Conservation (phyloP, 2,888 invertebrate species). For the Bombylius major region DNA sequence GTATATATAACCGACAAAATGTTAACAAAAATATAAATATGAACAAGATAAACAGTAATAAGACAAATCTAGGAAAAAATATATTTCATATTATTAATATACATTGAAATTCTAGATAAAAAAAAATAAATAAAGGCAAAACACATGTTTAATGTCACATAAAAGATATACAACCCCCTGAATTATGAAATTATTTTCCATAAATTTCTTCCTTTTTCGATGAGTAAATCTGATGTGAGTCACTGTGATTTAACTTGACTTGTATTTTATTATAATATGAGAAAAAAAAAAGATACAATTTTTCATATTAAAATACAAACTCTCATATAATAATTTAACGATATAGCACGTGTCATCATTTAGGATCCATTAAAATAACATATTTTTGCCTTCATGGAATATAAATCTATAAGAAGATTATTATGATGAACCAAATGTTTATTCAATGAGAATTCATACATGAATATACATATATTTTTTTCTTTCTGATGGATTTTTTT, state of each 20-base stretch:
- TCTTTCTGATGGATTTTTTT: too few species aligned
- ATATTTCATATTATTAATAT: too few species aligned
- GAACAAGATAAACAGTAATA: neutral
- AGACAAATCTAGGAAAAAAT: too few species aligned
- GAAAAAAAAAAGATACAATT: too few species aligned
- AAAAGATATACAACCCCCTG: slow-evolving; percentile 26
- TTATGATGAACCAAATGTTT: too few species aligned
- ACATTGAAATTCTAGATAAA: too few species aligned
- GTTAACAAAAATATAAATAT: neutral
- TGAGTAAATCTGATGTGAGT: neutral
- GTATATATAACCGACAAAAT: neutral
- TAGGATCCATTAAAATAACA: slow-evolving; percentile 29
- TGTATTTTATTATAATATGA: too few species aligned
- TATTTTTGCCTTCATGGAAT: neutral
- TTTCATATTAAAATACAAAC: too few species aligned
- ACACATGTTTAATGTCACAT: slow-evolving; percentile 5
- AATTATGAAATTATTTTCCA: slow-evolving; percentile 38
- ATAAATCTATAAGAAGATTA: too few species aligned
- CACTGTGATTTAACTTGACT: neutral
- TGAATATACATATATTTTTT: too few species aligned
- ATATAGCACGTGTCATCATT: slow-evolving; percentile 33
- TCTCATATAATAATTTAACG: too few species aligned
- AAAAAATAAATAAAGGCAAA: neutral
- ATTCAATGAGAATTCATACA: too few species aligned
- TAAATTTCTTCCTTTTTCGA: slow-evolving; percentile 24